Conservation (phyloP, 2,888 invertebrate genomes). For the Microctonus aethiopoides region DNA sequence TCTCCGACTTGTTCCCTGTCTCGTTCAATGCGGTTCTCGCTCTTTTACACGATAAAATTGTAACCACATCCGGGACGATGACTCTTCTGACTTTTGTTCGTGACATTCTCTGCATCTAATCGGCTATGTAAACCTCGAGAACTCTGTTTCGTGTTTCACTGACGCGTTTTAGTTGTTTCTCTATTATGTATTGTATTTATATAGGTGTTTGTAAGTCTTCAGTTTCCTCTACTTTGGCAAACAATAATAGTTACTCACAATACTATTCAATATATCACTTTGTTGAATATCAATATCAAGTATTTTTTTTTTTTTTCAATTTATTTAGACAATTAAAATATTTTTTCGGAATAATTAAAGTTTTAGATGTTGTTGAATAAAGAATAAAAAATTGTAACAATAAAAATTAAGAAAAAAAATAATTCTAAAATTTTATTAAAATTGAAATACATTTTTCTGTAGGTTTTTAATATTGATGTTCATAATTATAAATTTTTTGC, state of each 20-base stretch:
- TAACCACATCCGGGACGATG: neutral
- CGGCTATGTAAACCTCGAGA: slow-evolving; percentile 31
- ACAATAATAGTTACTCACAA: neutral
- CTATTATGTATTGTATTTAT: too few relatives aligned
- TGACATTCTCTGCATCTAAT: slow-evolving; percentile 37
- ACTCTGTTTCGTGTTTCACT: slow-evolving; percentile 15
- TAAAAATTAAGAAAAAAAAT: too few relatives aligned
- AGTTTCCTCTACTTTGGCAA: neutral
- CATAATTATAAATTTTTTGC: too few relatives aligned
- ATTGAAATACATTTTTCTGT: too few relatives aligned
- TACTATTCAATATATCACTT: neutral
- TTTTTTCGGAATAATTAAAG: too few relatives aligned
- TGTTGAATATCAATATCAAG: too few relatives aligned
- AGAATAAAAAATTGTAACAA: too few relatives aligned
- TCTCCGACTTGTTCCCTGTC: neutral
- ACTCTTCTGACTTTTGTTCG: slow-evolving; percentile 27
- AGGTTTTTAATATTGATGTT: too few relatives aligned
- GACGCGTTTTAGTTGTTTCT: neutral
- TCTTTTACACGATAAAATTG: slow-evolving; percentile 6
- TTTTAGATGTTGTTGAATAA: too few relatives aligned
- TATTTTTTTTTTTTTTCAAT: too few relatives aligned
- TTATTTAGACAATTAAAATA: too few relatives aligned
- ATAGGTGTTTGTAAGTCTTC: neutral
- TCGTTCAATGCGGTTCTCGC: slow-evolving; percentile 6
- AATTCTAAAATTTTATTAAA: too few relatives aligned